Base-by-base conservation (phyloP, 2,797 vertebrate species). In the Premnoplex brunnescens region DNA sequence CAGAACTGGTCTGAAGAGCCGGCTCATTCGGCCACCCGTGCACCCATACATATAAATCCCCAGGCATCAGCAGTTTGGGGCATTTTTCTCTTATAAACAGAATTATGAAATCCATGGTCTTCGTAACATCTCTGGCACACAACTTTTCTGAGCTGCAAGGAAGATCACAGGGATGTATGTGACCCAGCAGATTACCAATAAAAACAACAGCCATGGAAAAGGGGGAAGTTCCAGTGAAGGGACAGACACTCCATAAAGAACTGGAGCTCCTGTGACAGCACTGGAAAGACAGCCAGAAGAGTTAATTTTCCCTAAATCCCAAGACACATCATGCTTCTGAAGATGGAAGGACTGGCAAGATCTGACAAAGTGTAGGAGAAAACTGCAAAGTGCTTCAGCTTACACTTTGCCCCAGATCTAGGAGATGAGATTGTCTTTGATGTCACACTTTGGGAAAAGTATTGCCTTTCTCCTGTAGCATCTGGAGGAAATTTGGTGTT, bases 181-280 rank as follows among this genome's bases (percentile, higher is more conserved):
- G 34, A 15, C 22, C n/a, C 41, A 75, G 37, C 1, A 59, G 27
- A 82, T 26, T 2, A 71, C 13, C 9, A 89, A 36, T 9, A 56
- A 81, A 79, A 85, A 32, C 0, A 37, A 8, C 4, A 91, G 28
- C 30, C 34, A 37, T 2, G 7, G 21, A 8, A 52, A 75, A 59
- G 13, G 9, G 17, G 6, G 41, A 71, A 62, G 13, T 32, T 79
- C 20, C 54, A 63, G 20, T 10, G 18, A 79, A 94, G 18, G 6
- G 39, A 82, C 11, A 67, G 49, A 84, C 12, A 59, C 17, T 72
- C 27, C 27, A 7, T 34, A 36, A 7, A 58, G 32, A 67, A 74
- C 44, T n/a, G 69, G 11, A 15, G 49, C 6, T 74, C 41, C 17
- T 48, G 22, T 2, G 3, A 69, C 1, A 3, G 4, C 0, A 1